Evolutionary conservation across 2,113 vertebrate genomes (phyloP).

Genomic region (Sorex araneus): DNA sequence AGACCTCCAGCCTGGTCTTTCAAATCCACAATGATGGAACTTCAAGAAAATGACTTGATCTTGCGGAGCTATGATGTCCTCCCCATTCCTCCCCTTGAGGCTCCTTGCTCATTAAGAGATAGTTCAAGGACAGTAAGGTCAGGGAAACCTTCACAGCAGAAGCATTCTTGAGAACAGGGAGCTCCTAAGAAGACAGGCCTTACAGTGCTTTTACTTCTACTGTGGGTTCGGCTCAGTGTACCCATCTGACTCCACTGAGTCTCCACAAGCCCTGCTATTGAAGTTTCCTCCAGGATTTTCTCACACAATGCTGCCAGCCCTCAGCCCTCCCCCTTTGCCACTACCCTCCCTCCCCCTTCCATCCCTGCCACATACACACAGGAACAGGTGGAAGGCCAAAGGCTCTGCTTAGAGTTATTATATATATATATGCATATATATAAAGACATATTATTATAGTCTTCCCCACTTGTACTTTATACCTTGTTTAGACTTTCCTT

Average conservation of each 20-base stretch:
- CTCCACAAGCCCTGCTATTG: not conserved
- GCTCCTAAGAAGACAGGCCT: not conserved
- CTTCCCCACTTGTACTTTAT: not conserved
- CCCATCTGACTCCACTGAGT: not conserved
- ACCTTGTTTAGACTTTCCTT: not conserved
- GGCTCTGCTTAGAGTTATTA: not conserved
- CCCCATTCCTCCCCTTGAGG: not conserved
- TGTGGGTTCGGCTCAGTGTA: not conserved
- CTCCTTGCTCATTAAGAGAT: not conserved
- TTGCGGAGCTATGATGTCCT: constrained; percentile 18
- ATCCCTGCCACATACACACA: no score
- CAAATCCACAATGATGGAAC: not conserved
- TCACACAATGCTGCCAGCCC: not conserved
- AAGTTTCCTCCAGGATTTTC: not conserved
- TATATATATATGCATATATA: no score
- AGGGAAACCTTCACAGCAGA: not conserved
- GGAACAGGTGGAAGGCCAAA: not conserved
- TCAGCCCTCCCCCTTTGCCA: no score
- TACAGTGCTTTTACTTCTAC: not conserved
- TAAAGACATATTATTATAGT: not conserved
- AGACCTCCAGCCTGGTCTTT: not conserved
- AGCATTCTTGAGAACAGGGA: not conserved
- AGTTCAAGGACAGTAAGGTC: not conserved
- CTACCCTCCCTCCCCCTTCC: not conserved
- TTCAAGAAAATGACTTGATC: not conserved